Conservation (phyloP, 2,888 invertebrate genomes). For the Melieria picta region DNA sequence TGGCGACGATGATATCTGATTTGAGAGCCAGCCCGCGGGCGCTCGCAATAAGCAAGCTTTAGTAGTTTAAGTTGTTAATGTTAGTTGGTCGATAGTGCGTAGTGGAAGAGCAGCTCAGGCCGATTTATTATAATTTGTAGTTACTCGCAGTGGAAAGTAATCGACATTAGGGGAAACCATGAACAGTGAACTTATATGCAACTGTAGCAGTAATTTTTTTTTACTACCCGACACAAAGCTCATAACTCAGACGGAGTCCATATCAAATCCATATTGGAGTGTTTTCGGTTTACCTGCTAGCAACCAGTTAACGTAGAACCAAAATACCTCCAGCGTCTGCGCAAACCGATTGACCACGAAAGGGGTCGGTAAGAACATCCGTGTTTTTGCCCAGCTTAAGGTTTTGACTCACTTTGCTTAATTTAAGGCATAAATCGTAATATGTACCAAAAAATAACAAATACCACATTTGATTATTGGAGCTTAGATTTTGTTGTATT, state of each 20-base stretch:
- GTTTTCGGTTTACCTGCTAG: neutral
- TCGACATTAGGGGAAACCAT: neutral
- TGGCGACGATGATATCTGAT: constrained; percentile 37
- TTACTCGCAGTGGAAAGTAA: neutral
- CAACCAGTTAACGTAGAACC: neutral
- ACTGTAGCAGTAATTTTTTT: neutral
- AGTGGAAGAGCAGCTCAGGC: neutral
- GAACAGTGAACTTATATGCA: neutral
- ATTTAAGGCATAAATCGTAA: too few species aligned
- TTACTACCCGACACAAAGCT: neutral
- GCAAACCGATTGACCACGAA: neutral
- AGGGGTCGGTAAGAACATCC: neutral
- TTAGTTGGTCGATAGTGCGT: neutral
- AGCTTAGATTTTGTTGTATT: too few species aligned
- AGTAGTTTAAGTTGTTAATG: constrained; percentile 39
- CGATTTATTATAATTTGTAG: too few species aligned
- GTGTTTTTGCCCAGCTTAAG: neutral
- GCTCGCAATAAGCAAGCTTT: constrained; percentile 32
- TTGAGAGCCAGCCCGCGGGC: neutral
- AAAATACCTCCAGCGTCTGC: neutral
- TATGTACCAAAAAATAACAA: too few species aligned
- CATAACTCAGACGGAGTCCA: neutral
- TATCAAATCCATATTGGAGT: neutral
- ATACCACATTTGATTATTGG: too few species aligned
- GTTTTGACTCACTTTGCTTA: neutral